Evolutionary conservation across 2,888 invertebrate genomes (phyloP).

Genomic region (Hirtodrosophila alboralis): DNA sequence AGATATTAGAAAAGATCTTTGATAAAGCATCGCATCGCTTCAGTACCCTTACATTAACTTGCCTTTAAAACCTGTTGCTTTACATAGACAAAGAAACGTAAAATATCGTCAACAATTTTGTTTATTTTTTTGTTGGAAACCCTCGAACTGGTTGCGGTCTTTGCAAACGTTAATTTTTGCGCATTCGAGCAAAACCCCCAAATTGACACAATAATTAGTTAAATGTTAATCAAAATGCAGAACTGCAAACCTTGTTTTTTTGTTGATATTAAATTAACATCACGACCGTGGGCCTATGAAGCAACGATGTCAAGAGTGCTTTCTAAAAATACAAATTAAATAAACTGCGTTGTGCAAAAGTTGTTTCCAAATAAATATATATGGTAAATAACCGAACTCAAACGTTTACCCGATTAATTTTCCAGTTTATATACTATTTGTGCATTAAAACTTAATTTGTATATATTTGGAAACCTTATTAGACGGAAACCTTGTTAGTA

Average conservation of each 20-base stretch:
- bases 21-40: conserved; percentile 2
- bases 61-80: conserved; percentile 23
- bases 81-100: conserved; percentile 8
- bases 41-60: not conserved
- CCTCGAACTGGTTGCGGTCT: conserved; percentile 53
- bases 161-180: conserved; percentile 56
- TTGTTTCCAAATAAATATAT: conserved; percentile 16
- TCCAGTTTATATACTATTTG: no score
- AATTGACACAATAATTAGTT: conserved; percentile 66
- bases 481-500: no score
- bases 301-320: conserved; percentile 38
- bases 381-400: not conserved
- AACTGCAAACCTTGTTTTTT: conserved; percentile 36
- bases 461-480: no score
- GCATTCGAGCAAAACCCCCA: conserved; percentile 36
- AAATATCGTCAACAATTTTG: conserved; percentile 39
- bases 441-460: no score
- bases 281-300: conserved; percentile 36
- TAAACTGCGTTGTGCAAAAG: conserved; percentile 15
- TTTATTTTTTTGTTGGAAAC: conserved; percentile 20
- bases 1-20: conserved; percentile 1
- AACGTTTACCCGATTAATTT: conserved; percentile 9
- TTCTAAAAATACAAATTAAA: conserved; percentile 38
- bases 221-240: conserved; percentile 65
- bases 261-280: conserved; percentile 31